Evolutionary conservation across 2,888 invertebrate species (phyloP), one percentile per base, ranked within the genome.

Genomic region (Xylota sylvarum): DNA sequence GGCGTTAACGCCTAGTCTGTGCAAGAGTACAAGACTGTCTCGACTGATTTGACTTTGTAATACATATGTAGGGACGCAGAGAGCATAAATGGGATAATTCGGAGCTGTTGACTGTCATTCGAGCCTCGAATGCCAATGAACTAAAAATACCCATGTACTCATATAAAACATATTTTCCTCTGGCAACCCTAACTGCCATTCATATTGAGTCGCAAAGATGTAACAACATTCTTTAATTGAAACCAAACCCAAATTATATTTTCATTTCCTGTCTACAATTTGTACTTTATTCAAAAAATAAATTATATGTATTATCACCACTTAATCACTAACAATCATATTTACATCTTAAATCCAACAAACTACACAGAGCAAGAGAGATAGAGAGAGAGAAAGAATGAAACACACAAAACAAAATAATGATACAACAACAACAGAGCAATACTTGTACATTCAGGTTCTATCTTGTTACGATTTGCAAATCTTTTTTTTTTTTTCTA

Each of bases 281-380:
- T 23, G 50, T 10, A 23, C 46, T 17, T 14, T 14, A n/a, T n/a
- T n/a, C n/a, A n/a, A n/a, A n/a, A n/a, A 14, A 14, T 43, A 14
- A 43, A 46, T 2, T 17, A 46, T 23, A 23, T 23, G 23, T 23
- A 4, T 23, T 50, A 50, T 50, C 12, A 19, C 50, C 50, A 50
- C 23, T 50, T 23, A 50, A 50, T 50, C 50, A 50, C 50, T 12
- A 12, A 23, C 23, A 50, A 50, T 23, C 10, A 50, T 50, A 50
- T 50, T 50, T 50, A 50, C 23, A 19, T 50, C 12, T 9, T 12
- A 5, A 10, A 50, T 9, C 19, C 48, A 19, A 19, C 19, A 19
- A 19, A 23, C 3, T 3, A 3, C 2, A 23, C 23, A 23, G 23
- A 23, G 23, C 1, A 19, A 17, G 17, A 12, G 19, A 19, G 19